Base-by-base conservation (phyloP, 2,797 vertebrate genomes). In the Dendrocincla tyrannina region DNA sequence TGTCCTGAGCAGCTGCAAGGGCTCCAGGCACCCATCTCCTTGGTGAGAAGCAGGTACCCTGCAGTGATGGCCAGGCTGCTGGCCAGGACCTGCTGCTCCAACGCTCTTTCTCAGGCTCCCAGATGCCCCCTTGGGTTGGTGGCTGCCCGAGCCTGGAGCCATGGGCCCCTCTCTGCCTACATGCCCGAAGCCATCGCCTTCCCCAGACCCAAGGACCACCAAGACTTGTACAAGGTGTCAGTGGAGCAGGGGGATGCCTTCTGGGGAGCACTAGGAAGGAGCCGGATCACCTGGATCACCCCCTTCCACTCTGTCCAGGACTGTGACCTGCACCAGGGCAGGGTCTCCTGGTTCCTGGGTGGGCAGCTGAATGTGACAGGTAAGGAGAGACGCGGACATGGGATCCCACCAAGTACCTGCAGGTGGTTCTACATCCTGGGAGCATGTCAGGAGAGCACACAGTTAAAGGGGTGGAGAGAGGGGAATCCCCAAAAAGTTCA, bases 271-370 rank as follows among this genome's bases (percentile, higher is more conserved):
- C 58, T 97, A 17, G 96, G 91, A 33, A 95, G 96, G 62, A 97
- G 88, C 25, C 60, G 94, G 7, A 91, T 97, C 46, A 94, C 58
- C 15, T 97, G 96, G 96, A 97, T 94, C 88, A 92, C 47, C 9
- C 97, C 97, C 19, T 97, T 98, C 64, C 91, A 91, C 70, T 93
- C 96, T 11, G 95, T 97, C 22, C 95, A 96, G 67, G 74, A 97
- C 93, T 97, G 97, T 0, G 5, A 96, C 64, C 85, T 98, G 68
- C 67, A 0, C n/a, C 85, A 89, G 53, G 97, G 96, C 78, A 94
- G 46, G 25, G 5, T 97, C 60, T 95, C 96, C 68, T 98, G 97
- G 97, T 98, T 98, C 91, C 91, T 97, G 58, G 97, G 97, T 8
- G 96, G 97, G 30, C 88, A 94, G 77, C 95, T 97, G 58, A 97